Conservation (phyloP, 2,797 vertebrate genomes). For the Iguana delicatissima region DNA sequence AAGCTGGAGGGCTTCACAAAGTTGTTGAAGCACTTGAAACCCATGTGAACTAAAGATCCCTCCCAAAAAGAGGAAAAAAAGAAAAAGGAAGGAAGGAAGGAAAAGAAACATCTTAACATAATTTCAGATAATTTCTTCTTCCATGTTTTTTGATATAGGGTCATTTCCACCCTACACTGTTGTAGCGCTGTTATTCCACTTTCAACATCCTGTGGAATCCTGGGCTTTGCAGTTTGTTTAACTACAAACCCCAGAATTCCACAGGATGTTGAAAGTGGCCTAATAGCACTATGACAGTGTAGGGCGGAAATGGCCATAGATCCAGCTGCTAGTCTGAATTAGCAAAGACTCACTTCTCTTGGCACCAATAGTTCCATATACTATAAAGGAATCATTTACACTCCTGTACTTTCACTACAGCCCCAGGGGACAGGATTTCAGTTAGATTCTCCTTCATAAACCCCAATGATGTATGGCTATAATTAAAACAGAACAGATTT, state of each 20-base stretch:
- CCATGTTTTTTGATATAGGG: background rate
- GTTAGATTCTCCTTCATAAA: background rate
- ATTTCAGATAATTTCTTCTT: too few relatives aligned
- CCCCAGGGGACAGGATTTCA: background rate
- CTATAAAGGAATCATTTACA: background rate
- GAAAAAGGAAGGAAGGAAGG: conserved; percentile 37
- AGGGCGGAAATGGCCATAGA: background rate
- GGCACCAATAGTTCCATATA: background rate
- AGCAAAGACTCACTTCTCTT: background rate
- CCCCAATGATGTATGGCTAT: background rate
- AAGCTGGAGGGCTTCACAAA: background rate
- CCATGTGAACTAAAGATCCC: background rate
- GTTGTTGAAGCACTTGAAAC: background rate
- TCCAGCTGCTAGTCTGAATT: background rate
- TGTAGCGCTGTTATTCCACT: too few relatives aligned
- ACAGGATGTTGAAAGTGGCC: too few relatives aligned
- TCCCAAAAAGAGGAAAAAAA: too few relatives aligned
- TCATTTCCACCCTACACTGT: background rate
- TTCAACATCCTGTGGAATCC: too few relatives aligned
- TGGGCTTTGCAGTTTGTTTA: too few relatives aligned
- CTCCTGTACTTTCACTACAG: background rate
- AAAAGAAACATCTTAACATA: background rate
- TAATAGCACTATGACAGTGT: too few relatives aligned
- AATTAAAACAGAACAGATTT: background rate
- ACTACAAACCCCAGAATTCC: too few relatives aligned